phyloP scores from a whole-genome alignment of 53 echinoderm and acorn worm species.

The Crossaster papposus region DNA sequence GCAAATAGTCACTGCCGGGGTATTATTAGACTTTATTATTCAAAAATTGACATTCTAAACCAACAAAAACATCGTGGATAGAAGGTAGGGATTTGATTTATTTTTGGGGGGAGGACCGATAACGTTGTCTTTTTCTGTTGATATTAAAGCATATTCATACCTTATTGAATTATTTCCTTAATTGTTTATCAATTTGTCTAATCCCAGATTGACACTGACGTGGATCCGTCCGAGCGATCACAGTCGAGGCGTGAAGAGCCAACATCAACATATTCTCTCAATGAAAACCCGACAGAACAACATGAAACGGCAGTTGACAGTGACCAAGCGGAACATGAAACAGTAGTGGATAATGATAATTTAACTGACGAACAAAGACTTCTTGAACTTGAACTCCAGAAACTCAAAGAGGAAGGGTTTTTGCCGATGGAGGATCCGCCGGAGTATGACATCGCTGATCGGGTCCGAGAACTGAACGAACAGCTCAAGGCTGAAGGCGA shows the following conservation, averaged over 20 bases:
- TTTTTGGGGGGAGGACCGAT: too few relatives aligned
- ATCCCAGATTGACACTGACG: slow-evolving; percentile 7
- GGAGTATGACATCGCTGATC: slow-evolving; percentile 72
- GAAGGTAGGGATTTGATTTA: too few relatives aligned
- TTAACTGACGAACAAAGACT: slow-evolving; percentile 46
- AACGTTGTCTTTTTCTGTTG: too few relatives aligned
- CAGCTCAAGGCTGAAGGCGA: slow-evolving; percentile 83
- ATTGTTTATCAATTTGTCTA: too few relatives aligned
- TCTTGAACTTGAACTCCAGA: slow-evolving; percentile 50
- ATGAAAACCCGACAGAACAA: not conserved
- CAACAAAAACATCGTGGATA: too few relatives aligned
- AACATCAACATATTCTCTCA: not conserved
- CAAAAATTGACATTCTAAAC: too few relatives aligned
- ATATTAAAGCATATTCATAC: too few relatives aligned
- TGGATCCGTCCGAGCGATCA: slow-evolving; percentile 32
- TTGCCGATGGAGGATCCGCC: slow-evolving; percentile 71
- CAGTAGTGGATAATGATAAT: slow-evolving; percentile 30
- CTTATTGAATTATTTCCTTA: not conserved
- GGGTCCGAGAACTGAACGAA: slow-evolving; percentile 80
- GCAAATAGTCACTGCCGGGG: too few relatives aligned
- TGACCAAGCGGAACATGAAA: slow-evolving; percentile 40
- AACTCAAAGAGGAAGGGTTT: slow-evolving; percentile 73
- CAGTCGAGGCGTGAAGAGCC: slow-evolving; percentile 30
- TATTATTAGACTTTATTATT: too few relatives aligned
- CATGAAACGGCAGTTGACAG: slow-evolving; percentile 18